phyloP scores from a whole-genome alignment of 1,140 invertebrate genomes.

The Scaptomyza graminum region DNA sequence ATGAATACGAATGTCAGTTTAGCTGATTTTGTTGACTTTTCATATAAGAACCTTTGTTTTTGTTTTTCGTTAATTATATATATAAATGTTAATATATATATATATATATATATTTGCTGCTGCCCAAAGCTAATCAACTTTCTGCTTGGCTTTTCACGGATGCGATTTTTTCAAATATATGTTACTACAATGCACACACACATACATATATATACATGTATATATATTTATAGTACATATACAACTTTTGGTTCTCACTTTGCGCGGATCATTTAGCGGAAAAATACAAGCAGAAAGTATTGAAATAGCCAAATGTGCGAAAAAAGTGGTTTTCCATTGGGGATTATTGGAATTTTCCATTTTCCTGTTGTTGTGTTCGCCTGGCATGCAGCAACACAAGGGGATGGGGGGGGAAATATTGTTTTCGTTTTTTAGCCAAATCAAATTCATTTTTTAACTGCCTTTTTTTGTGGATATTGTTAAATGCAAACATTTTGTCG shows the following conservation, averaged over 20 bases:
- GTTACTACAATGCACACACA: slow-evolving; percentile 1
- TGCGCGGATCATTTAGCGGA: not conserved
- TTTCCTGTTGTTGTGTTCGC: not conserved
- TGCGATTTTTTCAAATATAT: slow-evolving; percentile 6
- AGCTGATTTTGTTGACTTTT: slow-evolving; percentile 60
- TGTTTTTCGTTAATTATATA: slow-evolving; percentile 54
- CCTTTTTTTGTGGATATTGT: slow-evolving; percentile 15
- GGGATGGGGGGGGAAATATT: slow-evolving; percentile 39
- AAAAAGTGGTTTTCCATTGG: slow-evolving; percentile 19
- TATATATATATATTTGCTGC: slow-evolving; percentile 29
- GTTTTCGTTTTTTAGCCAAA: slow-evolving; percentile 43
- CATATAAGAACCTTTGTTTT: slow-evolving; percentile 43
- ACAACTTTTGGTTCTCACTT: slow-evolving; percentile 3
- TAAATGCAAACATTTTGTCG: slow-evolving; percentile 65
- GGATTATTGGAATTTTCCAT: slow-evolving; percentile 1
- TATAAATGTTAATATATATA: slow-evolving; percentile 7
- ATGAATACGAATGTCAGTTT: slow-evolving; percentile 82
- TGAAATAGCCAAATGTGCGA: slow-evolving; percentile 9
- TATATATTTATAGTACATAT: no score
- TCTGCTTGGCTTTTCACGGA: slow-evolving; percentile 3
- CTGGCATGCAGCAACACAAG: slow-evolving; percentile 19
- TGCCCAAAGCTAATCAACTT: slow-evolving; percentile 20
- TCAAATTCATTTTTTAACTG: slow-evolving; percentile 54
- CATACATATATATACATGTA: slow-evolving; percentile 5
- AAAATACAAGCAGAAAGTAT: slow-evolving; percentile 25